Evolutionary conservation across 64 coral and sea anemone species (phyloP), one percentile per base, ranked within the genome.

Genomic region (Actinia tenebrosa): DNA sequence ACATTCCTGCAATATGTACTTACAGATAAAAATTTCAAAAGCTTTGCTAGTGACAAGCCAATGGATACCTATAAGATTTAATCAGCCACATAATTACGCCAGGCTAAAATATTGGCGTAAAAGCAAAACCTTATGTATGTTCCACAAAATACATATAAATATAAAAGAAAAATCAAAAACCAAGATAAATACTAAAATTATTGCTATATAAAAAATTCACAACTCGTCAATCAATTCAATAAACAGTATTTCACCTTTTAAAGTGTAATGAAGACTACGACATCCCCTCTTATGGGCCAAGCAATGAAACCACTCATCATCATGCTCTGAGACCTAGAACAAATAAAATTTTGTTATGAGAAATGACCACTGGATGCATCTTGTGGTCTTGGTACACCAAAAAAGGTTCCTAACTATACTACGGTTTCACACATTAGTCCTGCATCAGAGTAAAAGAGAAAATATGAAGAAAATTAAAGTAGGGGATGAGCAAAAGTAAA

Each of bases 21-120:
- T 86, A 96, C 94, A 96, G 58, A 96, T 90, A 26, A 87, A 68
- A 56, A 83, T 87, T 37, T 96, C 94, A 78, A 96, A 96, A 20
- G 85, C 45, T 85, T 96, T 96, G 68, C 81, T 87, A 61, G 89
- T 90, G 43, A 98, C 86, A 27, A 98, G 80, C 89, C 89, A 94
- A 50, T 89, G 80, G 23, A 98, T 92, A 47, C 90, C 95, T 98
- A 37, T 0, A 44, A 50, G 47, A 86, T 59, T 87, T 53, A 87
- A 84, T 44, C 7, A 45, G 23, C 78, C 25, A 16, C 13, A 75
- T 13, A 61, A 61, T 19, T 61, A 19, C 3, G 16, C 14, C 1
- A 14, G 59, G 47, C 47, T 50, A 50, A 50, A 37, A 37, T 37
- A 37, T 37, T 37, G 30, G 30, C 1, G 53, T 55, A 8, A 55